Conservation (phyloP, 2,888 invertebrate genomes). For the Cryptus armator region DNA sequence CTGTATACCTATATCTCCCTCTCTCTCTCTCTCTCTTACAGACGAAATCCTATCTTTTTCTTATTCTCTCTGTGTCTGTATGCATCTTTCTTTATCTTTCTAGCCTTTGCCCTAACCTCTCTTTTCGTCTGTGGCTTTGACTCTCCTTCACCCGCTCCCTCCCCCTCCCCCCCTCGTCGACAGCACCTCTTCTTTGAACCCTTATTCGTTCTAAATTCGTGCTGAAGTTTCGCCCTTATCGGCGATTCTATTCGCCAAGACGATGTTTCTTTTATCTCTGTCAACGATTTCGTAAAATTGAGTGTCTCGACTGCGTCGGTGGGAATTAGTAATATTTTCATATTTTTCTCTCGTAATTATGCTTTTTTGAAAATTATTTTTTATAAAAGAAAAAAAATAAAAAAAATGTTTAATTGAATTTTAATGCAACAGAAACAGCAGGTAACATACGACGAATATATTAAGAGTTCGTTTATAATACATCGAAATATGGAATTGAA, state of each 20-base stretch:
- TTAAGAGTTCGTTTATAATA: too few species aligned
- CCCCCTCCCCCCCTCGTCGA: not conserved
- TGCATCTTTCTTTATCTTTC: slow-evolving; percentile 28
- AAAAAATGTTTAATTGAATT: too few species aligned
- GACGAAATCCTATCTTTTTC: slow-evolving; percentile 1
- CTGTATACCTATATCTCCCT: not conserved
- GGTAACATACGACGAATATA: too few species aligned
- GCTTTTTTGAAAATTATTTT: not conserved
- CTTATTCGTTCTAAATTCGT: slow-evolving; percentile 7
- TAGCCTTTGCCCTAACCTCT: slow-evolving; percentile 56
- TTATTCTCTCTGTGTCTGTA: slow-evolving; percentile 8
- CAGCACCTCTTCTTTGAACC: slow-evolving; percentile 18
- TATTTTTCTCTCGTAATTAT: not conserved
- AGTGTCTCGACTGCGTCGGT: not conserved
- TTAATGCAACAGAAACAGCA: too few species aligned
- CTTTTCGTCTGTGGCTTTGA: slow-evolving; percentile 12
- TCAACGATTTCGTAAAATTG: not conserved
- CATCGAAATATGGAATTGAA: too few species aligned
- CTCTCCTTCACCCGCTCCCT: not conserved
- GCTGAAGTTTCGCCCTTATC: slow-evolving; percentile 40
- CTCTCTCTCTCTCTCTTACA: not conserved
- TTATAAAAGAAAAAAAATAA: too few species aligned
- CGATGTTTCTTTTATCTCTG: too few species aligned
- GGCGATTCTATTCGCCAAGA: slow-evolving; percentile 8
- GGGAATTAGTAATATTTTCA: not conserved